Evolutionary conservation across 2,797 vertebrate species (phyloP).

Genomic region (Myotis pilosus): DNA sequence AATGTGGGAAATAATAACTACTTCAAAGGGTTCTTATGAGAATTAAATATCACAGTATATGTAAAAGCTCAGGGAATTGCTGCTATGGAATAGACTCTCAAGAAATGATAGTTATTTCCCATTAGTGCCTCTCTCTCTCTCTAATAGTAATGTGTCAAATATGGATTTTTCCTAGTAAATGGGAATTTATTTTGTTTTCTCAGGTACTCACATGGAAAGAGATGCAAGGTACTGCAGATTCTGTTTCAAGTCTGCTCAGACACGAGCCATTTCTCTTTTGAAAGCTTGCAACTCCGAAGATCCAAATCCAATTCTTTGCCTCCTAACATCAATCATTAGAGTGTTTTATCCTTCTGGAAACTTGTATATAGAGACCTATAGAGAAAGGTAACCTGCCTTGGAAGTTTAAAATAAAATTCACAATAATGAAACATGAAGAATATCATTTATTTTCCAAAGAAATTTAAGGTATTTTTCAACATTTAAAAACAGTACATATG

Average conservation of each 20-base stretch:
- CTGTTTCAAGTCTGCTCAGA: neutral
- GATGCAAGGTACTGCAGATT: neutral
- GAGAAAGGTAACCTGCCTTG: neutral
- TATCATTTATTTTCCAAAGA: neutral
- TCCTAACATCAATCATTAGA: neutral
- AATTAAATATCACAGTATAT: slow-evolving; percentile 12
- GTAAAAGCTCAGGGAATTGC: neutral
- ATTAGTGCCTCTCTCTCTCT: neutral
- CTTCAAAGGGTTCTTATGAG: neutral
- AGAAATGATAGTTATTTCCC: neutral
- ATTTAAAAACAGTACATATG: neutral
- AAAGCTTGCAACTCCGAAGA: slow-evolving; percentile 7
- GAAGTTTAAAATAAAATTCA: slow-evolving; percentile 13
- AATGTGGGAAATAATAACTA: neutral
- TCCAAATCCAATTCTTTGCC: neutral
- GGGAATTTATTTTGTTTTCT: neutral
- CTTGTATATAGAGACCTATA: neutral
- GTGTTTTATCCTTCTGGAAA: neutral
- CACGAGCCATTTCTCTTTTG: neutral
- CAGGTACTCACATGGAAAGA: neutral
- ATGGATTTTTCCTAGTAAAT: neutral
- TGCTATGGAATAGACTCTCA: neutral
- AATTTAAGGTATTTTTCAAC: neutral
- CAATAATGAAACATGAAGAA: neutral
- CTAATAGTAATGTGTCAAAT: neutral